phyloP scores from a whole-genome alignment of 2,797 vertebrate genomes.

The Craterocephalus amniculus region DNA sequence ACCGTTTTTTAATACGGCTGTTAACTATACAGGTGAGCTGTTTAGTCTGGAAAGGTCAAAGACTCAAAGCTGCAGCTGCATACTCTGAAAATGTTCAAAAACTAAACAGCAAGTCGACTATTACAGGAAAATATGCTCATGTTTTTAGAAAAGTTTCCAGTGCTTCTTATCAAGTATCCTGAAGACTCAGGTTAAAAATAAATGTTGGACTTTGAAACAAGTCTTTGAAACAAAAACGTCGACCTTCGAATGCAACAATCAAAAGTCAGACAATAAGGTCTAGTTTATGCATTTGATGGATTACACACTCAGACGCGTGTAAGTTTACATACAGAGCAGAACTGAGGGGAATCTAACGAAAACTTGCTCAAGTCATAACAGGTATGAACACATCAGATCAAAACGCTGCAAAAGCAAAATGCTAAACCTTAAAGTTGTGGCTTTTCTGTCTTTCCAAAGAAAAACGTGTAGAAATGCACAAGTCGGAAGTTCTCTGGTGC shows the following conservation, averaged over 20 bases:
- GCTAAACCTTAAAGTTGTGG: neutral
- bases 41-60: constrained; percentile 4
- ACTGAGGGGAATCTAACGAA: constrained; percentile 14
- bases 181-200: neutral
- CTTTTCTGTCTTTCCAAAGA: constrained; percentile 8
- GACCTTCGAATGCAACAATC: constrained; percentile 73
- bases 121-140: neutral
- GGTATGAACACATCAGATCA: constrained; percentile 30
- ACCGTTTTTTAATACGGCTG: constrained; percentile 36
- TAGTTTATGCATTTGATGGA: constrained; percentile 27
- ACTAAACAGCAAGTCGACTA: neutral
- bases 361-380: constrained; percentile 28
- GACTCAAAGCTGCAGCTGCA: constrained; percentile 22
- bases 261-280: neutral
- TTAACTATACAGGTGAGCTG: constrained; percentile 43
- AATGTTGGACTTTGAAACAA: constrained; percentile 27
- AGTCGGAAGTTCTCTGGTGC: constrained; percentile 27
- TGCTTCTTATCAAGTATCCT: constrained; percentile 1
- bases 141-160: neutral
- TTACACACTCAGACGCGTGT: constrained; percentile 48
- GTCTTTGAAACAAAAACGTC: constrained; percentile 69
- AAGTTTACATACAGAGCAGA: constrained; percentile 19
- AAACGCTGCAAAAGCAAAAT: constrained; percentile 6
- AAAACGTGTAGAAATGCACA: constrained; percentile 47
- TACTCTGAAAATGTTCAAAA: neutral